A percentile compares a stretch with the other conserved stretches of the same genome.
These are phyloP conservation scores for Thermophis baileyi DNA, from an alignment of 2,113 vertebrate species.

Conservation along the genomic window DNA sequence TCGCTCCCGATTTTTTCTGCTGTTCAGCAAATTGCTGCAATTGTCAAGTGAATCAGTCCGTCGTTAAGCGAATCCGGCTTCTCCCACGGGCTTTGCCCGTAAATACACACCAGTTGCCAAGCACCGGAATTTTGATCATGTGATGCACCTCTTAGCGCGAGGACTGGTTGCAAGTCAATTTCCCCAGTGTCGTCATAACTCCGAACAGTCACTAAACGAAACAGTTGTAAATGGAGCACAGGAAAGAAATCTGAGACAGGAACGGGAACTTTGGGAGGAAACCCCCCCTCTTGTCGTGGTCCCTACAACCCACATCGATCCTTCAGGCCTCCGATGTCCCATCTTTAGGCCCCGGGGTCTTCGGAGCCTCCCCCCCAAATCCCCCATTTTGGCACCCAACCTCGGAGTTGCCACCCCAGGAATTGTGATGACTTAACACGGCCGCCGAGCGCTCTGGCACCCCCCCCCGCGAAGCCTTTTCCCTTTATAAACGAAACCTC, in stretches of 20 bases:
- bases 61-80: not conserved
- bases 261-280: not conserved
- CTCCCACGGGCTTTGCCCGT: not conserved
- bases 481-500: constrained; percentile 19
- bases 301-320: not conserved
- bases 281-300: not conserved
- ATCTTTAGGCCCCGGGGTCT: not conserved
- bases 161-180: not conserved
- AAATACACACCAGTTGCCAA: not conserved
- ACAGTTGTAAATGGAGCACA: not conserved
- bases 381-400: not conserved
- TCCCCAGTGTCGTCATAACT: not conserved
- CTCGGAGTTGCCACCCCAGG: not conserved
- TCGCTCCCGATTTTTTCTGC: not conserved
- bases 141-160: not conserved
- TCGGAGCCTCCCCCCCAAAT: not conserved
- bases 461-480: not conserved
- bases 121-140: not conserved
- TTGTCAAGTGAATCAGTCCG: not conserved
- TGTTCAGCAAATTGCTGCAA: not conserved
- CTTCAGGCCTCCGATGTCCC: not conserved
- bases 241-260: not conserved
- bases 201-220: not conserved
- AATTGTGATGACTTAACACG: not conserved
- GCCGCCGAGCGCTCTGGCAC: not conserved